Conservation (phyloP, 2,797 vertebrate genomes). For the Morelia viridis region DNA sequence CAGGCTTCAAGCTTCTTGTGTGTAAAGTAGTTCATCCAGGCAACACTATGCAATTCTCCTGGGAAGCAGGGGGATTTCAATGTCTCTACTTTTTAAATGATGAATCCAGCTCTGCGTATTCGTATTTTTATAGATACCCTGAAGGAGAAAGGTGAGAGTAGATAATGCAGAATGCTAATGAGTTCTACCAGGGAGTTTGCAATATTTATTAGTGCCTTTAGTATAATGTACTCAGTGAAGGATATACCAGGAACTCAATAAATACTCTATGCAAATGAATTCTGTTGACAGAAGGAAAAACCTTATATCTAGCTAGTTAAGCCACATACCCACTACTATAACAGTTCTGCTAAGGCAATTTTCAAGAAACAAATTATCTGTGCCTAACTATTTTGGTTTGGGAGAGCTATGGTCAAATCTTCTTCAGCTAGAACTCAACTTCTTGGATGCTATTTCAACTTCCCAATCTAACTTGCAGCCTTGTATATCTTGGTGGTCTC, state of each 20-base stretch:
- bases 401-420: background rate
- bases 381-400: background rate
- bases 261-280: background rate
- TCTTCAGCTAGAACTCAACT: background rate
- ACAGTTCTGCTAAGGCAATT: background rate
- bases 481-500: background rate
- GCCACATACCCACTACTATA: background rate
- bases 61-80: constrained; percentile 46
- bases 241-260: constrained; percentile 39
- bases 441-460: background rate
- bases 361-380: background rate
- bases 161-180: constrained; percentile 54
- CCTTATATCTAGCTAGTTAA: background rate
- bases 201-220: constrained; percentile 46
- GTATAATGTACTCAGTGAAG: constrained; percentile 32
- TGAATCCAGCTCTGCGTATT: constrained; percentile 22
- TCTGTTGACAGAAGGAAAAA: constrained; percentile 10
- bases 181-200: constrained; percentile 43
- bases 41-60: background rate
- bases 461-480: background rate
- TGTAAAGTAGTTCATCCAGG: constrained; percentile 51
- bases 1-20: constrained; percentile 31
- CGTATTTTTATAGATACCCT: constrained; percentile 34
- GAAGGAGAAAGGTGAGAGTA: constrained; percentile 54
- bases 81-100: constrained; percentile 41